Evolutionary conservation across 1,140 invertebrate genomes (phyloP).

Genomic region (Drosophila santomea): DNA sequence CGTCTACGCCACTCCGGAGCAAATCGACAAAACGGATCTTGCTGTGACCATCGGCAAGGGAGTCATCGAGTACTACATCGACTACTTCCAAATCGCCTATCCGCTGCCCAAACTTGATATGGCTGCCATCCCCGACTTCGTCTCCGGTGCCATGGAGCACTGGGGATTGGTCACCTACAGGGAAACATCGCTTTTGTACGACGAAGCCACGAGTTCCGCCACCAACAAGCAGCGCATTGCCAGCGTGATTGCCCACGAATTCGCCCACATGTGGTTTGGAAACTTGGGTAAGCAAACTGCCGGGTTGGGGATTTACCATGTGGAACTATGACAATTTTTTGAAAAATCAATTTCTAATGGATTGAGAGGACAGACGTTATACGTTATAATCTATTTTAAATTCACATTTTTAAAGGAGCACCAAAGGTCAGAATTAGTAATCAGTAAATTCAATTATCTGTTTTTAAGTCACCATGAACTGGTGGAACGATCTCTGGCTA

Average conservation of each 20-base stretch:
- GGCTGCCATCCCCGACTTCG: conserved; percentile 97
- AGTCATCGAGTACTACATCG: conserved; percentile 94
- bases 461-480: conserved; percentile 92
- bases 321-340: too few relatives aligned
- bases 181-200: conserved; percentile 93
- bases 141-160: conserved; percentile 97
- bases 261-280: conserved; percentile 97
- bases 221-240: conserved; percentile 91
- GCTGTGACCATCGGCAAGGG: conserved; percentile 92
- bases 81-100: conserved; percentile 95
- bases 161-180: conserved; percentile 95
- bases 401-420: too few relatives aligned
- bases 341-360: too few relatives aligned
- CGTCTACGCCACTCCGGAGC: conserved; percentile 91
- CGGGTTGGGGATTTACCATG: too few relatives aligned
- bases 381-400: too few relatives aligned
- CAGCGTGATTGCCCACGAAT: conserved; percentile 94
- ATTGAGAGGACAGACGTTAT: too few relatives aligned
- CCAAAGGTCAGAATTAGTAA: too few relatives aligned
- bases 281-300: conserved; percentile 87
- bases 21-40: conserved; percentile 92
- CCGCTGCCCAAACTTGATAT: conserved; percentile 95
- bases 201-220: conserved; percentile 88
- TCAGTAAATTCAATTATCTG: background rate
- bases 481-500: conserved; percentile 98